Evolutionary conservation across 2,888 invertebrate genomes (phyloP).

Genomic region (Toxonevra muliebris): DNA sequence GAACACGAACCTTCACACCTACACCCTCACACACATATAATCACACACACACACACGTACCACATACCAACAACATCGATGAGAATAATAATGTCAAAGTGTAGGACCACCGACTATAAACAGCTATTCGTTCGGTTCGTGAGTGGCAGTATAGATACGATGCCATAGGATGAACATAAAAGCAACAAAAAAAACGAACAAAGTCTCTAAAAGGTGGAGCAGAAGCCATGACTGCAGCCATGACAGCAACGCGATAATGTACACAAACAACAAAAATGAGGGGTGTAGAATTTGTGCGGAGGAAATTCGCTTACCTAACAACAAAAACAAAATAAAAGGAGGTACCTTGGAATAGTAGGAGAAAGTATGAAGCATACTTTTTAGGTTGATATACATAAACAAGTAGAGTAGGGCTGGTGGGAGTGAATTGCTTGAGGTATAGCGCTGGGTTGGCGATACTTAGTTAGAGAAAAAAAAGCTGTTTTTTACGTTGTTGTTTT

Average conservation of each 20-base stretch:
- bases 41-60: no score
- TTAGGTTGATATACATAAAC: no score
- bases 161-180: constrained; percentile 21
- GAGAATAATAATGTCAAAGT: constrained; percentile 31
- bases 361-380: not conserved
- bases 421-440: no score
- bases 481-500: not conserved
- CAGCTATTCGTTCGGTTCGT: not conserved
- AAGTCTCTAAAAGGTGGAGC: constrained; percentile 57
- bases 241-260: constrained; percentile 8
- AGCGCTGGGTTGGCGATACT: no score
- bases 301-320: constrained; percentile 19
- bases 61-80: no score
- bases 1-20: constrained; percentile 45
- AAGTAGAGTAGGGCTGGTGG: no score
- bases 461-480: not conserved
- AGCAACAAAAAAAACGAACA: constrained; percentile 38
- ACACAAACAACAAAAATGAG: constrained; percentile 19
- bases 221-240: constrained; percentile 57
- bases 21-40: not conserved
- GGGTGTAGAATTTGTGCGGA: not conserved
- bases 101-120: constrained; percentile 35
- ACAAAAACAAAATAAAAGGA: not conserved
- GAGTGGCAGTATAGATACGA: constrained; percentile 7
- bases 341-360: not conserved